Evolutionary conservation across 2,113 vertebrate species (phyloP), one percentile per base, ranked within the genome.

Genomic region (Pleuronectes platessa): DNA sequence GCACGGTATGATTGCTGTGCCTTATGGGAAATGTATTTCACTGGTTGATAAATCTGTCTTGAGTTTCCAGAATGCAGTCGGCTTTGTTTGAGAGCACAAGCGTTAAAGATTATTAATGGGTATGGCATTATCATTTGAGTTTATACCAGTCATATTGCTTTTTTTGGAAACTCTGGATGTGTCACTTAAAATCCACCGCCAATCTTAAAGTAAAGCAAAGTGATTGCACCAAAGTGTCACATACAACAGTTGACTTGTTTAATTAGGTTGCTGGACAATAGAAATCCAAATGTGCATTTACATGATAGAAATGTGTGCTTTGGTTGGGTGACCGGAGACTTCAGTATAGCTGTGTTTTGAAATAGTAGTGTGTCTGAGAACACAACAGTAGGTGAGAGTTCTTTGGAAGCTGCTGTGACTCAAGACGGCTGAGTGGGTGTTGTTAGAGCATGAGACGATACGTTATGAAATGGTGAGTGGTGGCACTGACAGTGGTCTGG

Each of bases 401-500:
- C 56, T 77, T 15, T 67, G 31, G 62, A 60, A 65, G 40, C 31
- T 65, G 14, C 0, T 71, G 40, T 80, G 78, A 78, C n/a, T 82
- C 66, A 70, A 65, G 40, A 31, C 59, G 45, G n/a, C 61, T 68
- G 61, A 65, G 68, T 84, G 23, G 61, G 71, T 79, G 42, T 17
- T 51, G 45, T 74, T 20, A n/a, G 21, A 40, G 61, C 56, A 66
- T 4, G 35, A 56, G 15, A n/a, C 71, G 56, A 20, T 56, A 17
- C 31, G 6, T 6, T 31, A 31, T 6, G n/a, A 72, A 37, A 54
- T 27, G 62, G 45, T 59, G n/a, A 54, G 26, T 42, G 47, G 63
- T 71, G 53, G 59, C 66, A 67, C 64, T 14, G 15, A 55, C 35
- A 21, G 66, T 62, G 80, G 80, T 77, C 83, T 78, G 40, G 51